These are phyloP conservation scores for Salticus scenicus DNA, from an alignment of 2,888 invertebrate genomes.

Conservation along the genomic window DNA sequence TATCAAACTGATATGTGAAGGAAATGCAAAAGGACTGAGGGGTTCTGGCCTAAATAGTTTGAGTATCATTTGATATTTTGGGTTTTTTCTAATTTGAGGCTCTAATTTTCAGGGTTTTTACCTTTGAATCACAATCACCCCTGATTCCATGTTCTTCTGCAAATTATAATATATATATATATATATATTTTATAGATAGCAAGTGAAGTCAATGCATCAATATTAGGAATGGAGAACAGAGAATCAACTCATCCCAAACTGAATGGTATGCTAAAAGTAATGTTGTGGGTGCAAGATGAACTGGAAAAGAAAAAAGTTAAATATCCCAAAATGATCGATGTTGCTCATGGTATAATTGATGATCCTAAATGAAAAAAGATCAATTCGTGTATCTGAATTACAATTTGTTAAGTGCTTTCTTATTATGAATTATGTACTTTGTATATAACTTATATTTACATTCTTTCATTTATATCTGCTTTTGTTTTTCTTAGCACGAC, in stretches of 20 bases:
- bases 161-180: neutral
- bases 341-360: slow-evolving; percentile 83
- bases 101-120: too few relatives aligned
- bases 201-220: slow-evolving; percentile 98
- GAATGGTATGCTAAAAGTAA: slow-evolving; percentile 91
- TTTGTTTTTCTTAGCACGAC: slow-evolving; percentile 15
- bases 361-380: slow-evolving; percentile 80
- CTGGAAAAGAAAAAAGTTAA: slow-evolving; percentile 95
- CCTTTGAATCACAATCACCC: too few relatives aligned
- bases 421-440: neutral
- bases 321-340: slow-evolving; percentile 95
- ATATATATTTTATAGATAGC: slow-evolving; percentile 77
- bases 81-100: too few relatives aligned
- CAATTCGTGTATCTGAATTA: neutral
- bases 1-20: too few relatives aligned
- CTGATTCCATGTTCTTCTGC: too few relatives aligned
- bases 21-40: too few relatives aligned
- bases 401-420: slow-evolving; percentile 19
- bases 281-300: slow-evolving; percentile 97
- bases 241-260: slow-evolving; percentile 93
- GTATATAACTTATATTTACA: slow-evolving; percentile 10
- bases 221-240: slow-evolving; percentile 91
- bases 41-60: too few relatives aligned
- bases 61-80: too few relatives aligned
- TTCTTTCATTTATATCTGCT: slow-evolving; percentile 14